Base-by-base conservation (phyloP, 2,888 invertebrate genomes). In the Drosophila putrida region DNA sequence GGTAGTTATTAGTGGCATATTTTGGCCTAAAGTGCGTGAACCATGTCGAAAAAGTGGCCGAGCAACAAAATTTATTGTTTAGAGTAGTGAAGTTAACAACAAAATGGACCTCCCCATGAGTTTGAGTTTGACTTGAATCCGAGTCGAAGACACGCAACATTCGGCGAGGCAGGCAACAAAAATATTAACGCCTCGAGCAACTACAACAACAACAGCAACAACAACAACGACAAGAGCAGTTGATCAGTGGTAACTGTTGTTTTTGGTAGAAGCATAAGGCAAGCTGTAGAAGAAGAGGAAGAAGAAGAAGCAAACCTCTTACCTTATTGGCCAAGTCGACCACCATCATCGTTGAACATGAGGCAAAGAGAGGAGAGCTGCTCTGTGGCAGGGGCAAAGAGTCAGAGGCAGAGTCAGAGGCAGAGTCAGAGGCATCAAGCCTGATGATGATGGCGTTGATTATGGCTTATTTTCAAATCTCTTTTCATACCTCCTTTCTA, bases 401-500 rank as follows among this genome's bases (percentile, higher is more conserved):
- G 68, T 28, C 9, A 49, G 62, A 11, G 57, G 1, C 10, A 55
- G 55, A 27, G 43, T 11, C 35, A 67, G 74, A 66, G 68, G 60
- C 62, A 55, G 67, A 75, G 47, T 13, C 33, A 35, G 49, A 11
- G 20, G 35, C 43, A 46, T n/a, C 36, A 25, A 27, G 51, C 27
- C 54, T 82, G 72, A 72, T 80, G 82, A 75, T 75, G 89, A 74
- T 81, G 80, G 85, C 75, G 88, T 85, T 90, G 90, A 89, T 90
- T 89, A 90, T 87, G 90, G 90, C 90, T 89, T 88, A 90, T 90
- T 89, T 90, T 81, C 90, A 90, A 85, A 90, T 87, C 81, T 88
- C 82, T 72, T 63, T 72, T 78, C 76, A 60, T 79, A 72, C 76
- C 74, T 75, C 69, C 71, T 68, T 80, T 70, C 73, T 54, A 69